Evolutionary conservation across 1,140 invertebrate genomes (phyloP).

Genomic region (Nymphalis io): DNA sequence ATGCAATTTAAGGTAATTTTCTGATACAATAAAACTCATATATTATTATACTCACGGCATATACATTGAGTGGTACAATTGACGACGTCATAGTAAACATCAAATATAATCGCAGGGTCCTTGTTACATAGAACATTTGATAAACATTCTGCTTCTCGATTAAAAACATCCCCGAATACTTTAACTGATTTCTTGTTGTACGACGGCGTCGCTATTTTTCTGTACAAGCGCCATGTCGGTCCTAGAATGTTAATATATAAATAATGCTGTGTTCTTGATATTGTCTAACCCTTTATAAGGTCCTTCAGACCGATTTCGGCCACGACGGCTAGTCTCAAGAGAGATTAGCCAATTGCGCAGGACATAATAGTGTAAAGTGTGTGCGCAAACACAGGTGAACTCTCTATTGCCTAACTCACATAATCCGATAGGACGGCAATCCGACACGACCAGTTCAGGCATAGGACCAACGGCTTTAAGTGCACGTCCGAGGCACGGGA

Average conservation of each 20-base stretch:
- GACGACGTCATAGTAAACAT: conserved; percentile 55
- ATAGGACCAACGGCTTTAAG: no score
- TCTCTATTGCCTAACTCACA: no score
- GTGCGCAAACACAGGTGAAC: no score
- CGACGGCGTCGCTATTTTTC: conserved; percentile 57
- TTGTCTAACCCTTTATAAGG: no score
- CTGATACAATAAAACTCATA: not conserved
- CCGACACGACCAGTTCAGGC: no score
- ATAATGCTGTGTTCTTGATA: no score
- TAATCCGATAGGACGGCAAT: no score
- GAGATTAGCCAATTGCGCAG: no score
- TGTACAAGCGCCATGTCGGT: conserved; percentile 51
- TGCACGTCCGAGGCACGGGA: no score
- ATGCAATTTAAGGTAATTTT: not conserved
- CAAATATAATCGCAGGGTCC: conserved; percentile 39
- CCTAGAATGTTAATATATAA: conserved; percentile 39
- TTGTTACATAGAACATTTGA: conserved; percentile 34
- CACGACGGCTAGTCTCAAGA: no score
- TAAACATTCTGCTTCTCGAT: conserved; percentile 46
- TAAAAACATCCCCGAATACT: conserved; percentile 45
- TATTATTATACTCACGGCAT: conserved; percentile 49
- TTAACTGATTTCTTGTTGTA: conserved; percentile 58
- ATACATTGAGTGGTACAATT: conserved; percentile 53
- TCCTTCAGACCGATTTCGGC: no score
- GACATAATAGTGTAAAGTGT: no score